Evolutionary conservation across 2,113 vertebrate genomes (phyloP), one percentile per base, ranked within the genome.

Genomic region (Spermophilus dauricus): DNA sequence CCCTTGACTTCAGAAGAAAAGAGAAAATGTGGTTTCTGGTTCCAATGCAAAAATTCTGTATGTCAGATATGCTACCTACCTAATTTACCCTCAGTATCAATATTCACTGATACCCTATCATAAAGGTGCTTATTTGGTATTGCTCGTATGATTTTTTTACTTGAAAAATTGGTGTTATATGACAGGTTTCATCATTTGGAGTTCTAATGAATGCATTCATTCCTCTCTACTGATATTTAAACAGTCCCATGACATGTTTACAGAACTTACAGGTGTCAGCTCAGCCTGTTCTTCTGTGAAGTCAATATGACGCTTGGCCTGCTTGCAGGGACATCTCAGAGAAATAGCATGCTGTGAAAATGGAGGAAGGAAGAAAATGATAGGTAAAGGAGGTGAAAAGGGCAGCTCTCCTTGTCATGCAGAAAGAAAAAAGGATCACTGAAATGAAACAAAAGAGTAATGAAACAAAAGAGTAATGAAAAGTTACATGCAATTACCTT

Each of bases 301-400:
- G 98, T 99, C 99, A 98, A 98, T 99, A 92, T 98, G 98, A 96
- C 96, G 98, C 84, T 98, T 99, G 98, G 98, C 98, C 87, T 98
- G 98, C 97, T 97, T 99, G 98, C 98, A 98, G 98, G 98, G 97
- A 97, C 98, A 98, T 98, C 98, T 98, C 97, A 99, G 63, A 96
- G 98, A 99, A 98, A 98, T 56, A 98, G 98, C 99, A 99, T 99
- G 99, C 99, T 99, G 99, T 98, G 98, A 98, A 98, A 97, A 98
- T 86, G 96, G 78, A 97, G 98, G 95, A 98, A 98, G 96, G 89
- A 81, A 97, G 95, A 97, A 97, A 96, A 58, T 58, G 89, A 95
- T 30, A 97, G 97, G 34, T 97, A 96, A 97, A 96, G 85, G 58
- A 97, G 67, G 73, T 94, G 92, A 98, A 93, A 95, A 98, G 98